A percentile compares a stretch with the other conserved stretches of the same genome.
Conservation (phyloP, 2,113 vertebrate genomes). For the Neodon shergylaensis region DNA sequence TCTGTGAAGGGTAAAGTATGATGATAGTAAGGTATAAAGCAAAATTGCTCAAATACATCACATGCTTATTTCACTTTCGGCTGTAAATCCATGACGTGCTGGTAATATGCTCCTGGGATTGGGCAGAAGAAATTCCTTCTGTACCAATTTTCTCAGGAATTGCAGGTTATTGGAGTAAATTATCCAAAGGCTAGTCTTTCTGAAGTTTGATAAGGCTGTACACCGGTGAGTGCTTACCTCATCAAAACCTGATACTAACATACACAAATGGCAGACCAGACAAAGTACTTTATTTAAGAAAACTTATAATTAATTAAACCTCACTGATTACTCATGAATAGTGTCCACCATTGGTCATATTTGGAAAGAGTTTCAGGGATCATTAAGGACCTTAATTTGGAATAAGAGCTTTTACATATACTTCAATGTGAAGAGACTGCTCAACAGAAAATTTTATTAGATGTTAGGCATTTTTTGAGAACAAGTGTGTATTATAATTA, state of each 20-base stretch:
- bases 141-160: not conserved
- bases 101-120: not conserved
- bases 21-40: not conserved
- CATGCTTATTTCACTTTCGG: not conserved
- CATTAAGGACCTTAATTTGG: not conserved
- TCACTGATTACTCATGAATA: not conserved
- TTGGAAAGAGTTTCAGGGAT: conserved; percentile 12
- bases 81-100: not conserved
- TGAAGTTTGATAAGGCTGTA: not conserved
- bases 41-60: not conserved
- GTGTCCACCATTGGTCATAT: not conserved
- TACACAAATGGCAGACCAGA: too few relatives aligned
- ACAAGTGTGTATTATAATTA: not conserved
- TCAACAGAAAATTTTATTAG: not conserved
- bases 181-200: not conserved
- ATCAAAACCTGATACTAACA: too few relatives aligned
- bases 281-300: not conserved
- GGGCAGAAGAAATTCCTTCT: not conserved
- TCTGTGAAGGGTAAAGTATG: not conserved
- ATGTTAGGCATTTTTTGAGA: not conserved
- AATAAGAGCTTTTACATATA: not conserved
- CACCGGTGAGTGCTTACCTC: not conserved
- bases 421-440: not conserved
- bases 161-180: not conserved
- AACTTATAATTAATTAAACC: not conserved